Evolutionary conservation across 2,888 invertebrate species (phyloP).

Genomic region (Oasisia sp.): DNA sequence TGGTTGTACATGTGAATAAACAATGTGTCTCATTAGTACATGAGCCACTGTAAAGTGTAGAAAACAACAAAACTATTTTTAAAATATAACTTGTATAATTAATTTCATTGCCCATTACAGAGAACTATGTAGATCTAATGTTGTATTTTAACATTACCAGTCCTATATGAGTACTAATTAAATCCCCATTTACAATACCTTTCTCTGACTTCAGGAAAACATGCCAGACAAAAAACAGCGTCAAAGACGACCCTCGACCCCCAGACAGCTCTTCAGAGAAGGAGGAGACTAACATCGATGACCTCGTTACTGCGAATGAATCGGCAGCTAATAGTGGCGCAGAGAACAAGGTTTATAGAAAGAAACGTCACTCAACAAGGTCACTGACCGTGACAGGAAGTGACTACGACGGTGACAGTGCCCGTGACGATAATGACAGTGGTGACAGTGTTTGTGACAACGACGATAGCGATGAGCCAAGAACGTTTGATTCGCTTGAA

Average conservation of each 20-base stretch:
- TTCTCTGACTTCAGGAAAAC: not conserved
- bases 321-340: not conserved
- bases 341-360: not conserved
- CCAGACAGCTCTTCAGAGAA: not conserved
- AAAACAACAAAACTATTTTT: too few relatives aligned
- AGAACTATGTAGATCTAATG: too few relatives aligned
- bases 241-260: not conserved
- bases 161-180: not conserved
- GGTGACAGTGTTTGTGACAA: conserved; percentile 6
- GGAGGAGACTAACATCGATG: not conserved
- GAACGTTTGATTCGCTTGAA: conserved; percentile 6
- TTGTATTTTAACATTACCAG: too few relatives aligned
- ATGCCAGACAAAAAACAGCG: not conserved
- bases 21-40: too few relatives aligned
- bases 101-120: too few relatives aligned
- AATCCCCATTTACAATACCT: not conserved
- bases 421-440: not conserved
- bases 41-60: too few relatives aligned
- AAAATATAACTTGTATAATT: too few relatives aligned
- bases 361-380: not conserved
- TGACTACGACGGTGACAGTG: not conserved
- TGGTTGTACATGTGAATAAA: too few relatives aligned
- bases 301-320: not conserved
- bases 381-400: not conserved
- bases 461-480: not conserved